Base-by-base conservation (phyloP, 1,140 invertebrate species). In the Diabrotica virgifera region DNA sequence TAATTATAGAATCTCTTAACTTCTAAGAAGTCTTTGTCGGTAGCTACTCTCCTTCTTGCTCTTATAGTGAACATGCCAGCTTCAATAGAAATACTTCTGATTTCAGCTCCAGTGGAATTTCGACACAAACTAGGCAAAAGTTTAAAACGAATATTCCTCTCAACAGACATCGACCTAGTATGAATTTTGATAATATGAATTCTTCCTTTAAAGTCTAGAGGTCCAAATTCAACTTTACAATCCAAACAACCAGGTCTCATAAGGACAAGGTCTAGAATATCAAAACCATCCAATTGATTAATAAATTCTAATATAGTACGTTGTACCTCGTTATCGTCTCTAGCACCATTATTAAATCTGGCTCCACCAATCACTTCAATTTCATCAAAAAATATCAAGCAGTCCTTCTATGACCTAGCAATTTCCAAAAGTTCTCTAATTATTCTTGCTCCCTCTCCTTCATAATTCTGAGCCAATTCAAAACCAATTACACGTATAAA, bases 51-150 rank as follows among this genome's bases (percentile, higher is more conserved):
- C 75, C 97, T 90, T 38, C 97, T 86, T 5, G 97, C 97, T 70
- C 98, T 86, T 77, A 99, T 99, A 0, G 97, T 97, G 82, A 98
- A 99, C 97, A 99, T 99, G 24, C 98, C 98, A 64, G 98, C 97
- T 80, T 99, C 98, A 5, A 98, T 99, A 78, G 98, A 99, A 10
- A 99, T 97, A 0, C 91, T 94, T 67, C 86, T 84, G 70, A 99
- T 98, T 83, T 99, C 98, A 70, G 98, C 97, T 36, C 97, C 96
- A 35, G 98, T 99, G 62, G 94, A 97, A 76, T 99, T 99, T 0
- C 97, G 97, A 78, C 97, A 99, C 0, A 99, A 83, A 6, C 40
- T 46, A 11, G 97, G 96, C 6, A 99, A 83, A 53, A 99, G 81
- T 80, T 99, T 97, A 79, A 98, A 99, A 75, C 98, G 87, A 76